phyloP scores from a whole-genome alignment of 2,888 invertebrate species.

The Eristalis tenax region DNA sequence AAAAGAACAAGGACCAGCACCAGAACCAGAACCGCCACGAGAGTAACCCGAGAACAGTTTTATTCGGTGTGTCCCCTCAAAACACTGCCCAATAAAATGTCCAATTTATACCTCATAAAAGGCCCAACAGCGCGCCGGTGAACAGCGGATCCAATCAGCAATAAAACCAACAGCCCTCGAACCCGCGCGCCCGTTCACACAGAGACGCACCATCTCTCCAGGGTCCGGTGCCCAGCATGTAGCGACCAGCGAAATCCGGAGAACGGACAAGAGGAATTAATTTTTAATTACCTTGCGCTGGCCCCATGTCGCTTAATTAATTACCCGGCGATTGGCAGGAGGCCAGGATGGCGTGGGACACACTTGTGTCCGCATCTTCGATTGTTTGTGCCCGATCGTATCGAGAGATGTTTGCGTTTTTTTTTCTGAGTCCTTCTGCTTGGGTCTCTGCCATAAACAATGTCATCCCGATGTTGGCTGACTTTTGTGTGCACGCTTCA shows the following conservation, averaged over 20 bases:
- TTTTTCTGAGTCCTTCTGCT: neutral
- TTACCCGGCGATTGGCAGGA: constrained; percentile 69
- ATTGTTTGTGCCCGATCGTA: constrained; percentile 64
- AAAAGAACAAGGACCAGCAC: constrained; percentile 3
- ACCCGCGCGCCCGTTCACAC: neutral
- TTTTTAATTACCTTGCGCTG: constrained; percentile 70
- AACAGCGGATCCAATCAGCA: constrained; percentile 55
- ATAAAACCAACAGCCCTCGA: constrained; percentile 54
- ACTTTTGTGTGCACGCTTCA: constrained; percentile 55
- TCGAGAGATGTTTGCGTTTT: constrained; percentile 59
- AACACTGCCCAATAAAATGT: constrained; percentile 67
- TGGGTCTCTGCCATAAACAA: constrained; percentile 49
- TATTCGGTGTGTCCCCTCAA: constrained; percentile 47
- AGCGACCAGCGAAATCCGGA: constrained; percentile 26
- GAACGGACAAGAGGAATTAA: constrained; percentile 65
- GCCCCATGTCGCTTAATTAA: constrained; percentile 72
- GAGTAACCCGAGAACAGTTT: constrained; percentile 49
- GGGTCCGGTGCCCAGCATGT: neutral
- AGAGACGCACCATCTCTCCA: neutral
- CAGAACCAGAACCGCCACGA: constrained; percentile 3
- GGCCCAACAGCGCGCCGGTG: constrained; percentile 48
- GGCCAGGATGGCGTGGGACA: constrained; percentile 71
- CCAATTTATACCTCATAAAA: constrained; percentile 69
- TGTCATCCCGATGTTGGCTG: constrained; percentile 60
- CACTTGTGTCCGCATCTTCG: constrained; percentile 61